Base-by-base conservation (phyloP, 1,140 invertebrate genomes). In the Apis cerana region DNA sequence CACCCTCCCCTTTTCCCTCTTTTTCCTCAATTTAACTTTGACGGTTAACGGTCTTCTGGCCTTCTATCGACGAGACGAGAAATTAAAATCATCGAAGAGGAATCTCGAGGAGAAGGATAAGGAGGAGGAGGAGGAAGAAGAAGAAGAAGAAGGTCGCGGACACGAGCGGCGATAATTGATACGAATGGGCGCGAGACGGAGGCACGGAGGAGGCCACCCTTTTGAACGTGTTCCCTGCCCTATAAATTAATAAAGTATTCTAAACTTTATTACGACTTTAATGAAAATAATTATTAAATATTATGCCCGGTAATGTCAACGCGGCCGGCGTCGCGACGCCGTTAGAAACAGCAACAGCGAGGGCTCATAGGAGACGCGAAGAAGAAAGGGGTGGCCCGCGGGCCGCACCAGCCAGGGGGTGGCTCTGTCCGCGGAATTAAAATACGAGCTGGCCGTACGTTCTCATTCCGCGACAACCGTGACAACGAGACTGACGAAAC, bases 231-330 rank as follows among this genome's bases (percentile, higher is more conserved):
- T 86, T 91, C 88, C 88, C 91, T 91, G 90, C 88, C 92, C 93
- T 94, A 94, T 94, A 94, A 94, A 94, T 94, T 94, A 94, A 94
- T 94, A 94, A 94, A 94, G 93, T 93, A 94, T 93, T 91, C 91
- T 91, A 92, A 94, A 94, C 92, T 93, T 94, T 94, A 94, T 94
- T 92, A 93, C 91, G 93, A 93, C 92, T 94, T 92, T 94, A 94
- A 94, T 94, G 92, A 93, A 94, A 94, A 94, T 94, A 94, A 94
- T 94, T 94, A 94, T 94, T 94, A 94, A 94, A 94, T 94, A 94
- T 94, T 94, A 94, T 93, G 92, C 92, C 82, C 88, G 83, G 91
- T 92, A 92, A 91, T 93, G 92, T 93, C 93, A 93, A 93, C 92
- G 89, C 88, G 85, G 85, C 43, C 86, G 67, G 87, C 72, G 88